These are phyloP conservation scores for Sminthopsis crassicaudata DNA, from an alignment of 2,113 vertebrate species.

Conservation along the genomic window DNA sequence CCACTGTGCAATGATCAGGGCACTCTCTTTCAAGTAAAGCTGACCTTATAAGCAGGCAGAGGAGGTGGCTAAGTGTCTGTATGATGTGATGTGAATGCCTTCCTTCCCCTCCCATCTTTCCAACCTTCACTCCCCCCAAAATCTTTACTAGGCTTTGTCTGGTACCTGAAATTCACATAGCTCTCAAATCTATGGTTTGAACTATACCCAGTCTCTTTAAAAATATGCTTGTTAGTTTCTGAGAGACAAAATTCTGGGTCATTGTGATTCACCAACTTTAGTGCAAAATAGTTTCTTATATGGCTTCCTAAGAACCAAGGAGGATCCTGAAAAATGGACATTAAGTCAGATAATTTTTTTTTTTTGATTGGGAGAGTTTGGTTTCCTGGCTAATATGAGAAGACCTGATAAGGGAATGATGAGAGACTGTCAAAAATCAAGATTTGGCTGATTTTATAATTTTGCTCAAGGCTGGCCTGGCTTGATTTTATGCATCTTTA, in stretches of 20 bases:
- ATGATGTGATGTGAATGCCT: background rate
- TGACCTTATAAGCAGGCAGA: background rate
- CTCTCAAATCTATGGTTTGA: background rate
- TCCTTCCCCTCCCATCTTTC: background rate
- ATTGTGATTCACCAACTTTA: background rate
- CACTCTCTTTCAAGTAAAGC: background rate
- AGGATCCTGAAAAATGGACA: background rate
- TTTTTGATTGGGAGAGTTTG: background rate
- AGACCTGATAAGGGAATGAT: background rate
- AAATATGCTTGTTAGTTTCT: background rate
- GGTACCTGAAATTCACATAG: background rate
- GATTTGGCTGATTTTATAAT: background rate
- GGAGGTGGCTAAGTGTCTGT: background rate
- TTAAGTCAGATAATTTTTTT: background rate
- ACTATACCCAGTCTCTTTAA: background rate
- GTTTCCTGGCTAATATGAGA: background rate
- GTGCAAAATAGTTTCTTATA: background rate
- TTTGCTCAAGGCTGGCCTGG: background rate
- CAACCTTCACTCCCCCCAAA: background rate
- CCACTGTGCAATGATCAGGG: background rate
- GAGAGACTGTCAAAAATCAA: background rate
- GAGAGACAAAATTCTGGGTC: background rate
- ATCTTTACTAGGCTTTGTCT: background rate
- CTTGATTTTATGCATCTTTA: background rate
- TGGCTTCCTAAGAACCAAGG: background rate